A percentile compares a stretch with the other conserved stretches of the same genome.
Conservation (phyloP, 1,140 invertebrate genomes). For the Idris sp. region DNA sequence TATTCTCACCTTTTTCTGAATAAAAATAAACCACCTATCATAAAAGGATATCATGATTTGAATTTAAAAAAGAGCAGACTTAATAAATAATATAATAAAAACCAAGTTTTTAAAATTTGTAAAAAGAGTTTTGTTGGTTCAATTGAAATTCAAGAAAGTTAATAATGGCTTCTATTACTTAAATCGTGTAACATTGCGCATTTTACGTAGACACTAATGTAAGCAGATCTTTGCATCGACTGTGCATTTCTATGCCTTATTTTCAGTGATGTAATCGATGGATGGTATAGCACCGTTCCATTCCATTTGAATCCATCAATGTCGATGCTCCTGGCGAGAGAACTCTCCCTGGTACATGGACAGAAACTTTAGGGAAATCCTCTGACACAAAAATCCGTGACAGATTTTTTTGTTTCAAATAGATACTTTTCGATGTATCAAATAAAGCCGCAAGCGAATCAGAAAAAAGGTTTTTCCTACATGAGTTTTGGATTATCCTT, state of each 20-base stretch:
- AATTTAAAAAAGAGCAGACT: too few relatives aligned
- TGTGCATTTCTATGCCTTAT: constrained; percentile 31
- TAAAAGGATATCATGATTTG: too few relatives aligned
- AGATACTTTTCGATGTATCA: constrained; percentile 30
- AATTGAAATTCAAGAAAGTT: constrained; percentile 1
- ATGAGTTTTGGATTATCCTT: background rate
- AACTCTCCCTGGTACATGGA: constrained; percentile 59
- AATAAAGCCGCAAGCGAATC: constrained; percentile 30
- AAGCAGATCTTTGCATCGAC: constrained; percentile 19
- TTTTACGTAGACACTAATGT: constrained; percentile 38
- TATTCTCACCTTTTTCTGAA: constrained; percentile 18
- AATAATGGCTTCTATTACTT: constrained; percentile 46
- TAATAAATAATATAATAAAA: too few relatives aligned
- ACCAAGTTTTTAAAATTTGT: too few relatives aligned
- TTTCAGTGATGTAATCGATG: constrained; percentile 52
- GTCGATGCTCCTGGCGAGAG: constrained; percentile 59
- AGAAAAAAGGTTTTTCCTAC: constrained; percentile 18
- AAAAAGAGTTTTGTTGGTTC: too few relatives aligned
- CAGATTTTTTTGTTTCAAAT: constrained; percentile 50
- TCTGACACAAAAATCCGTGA: constrained; percentile 46
- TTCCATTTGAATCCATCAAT: constrained; percentile 63
- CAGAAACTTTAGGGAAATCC: constrained; percentile 60
- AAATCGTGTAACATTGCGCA: constrained; percentile 37
- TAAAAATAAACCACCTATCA: constrained; percentile 28
- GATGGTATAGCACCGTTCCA: constrained; percentile 52